Base-by-base conservation (phyloP, 2,888 invertebrate genomes). In the Callinectes sapidus region DNA sequence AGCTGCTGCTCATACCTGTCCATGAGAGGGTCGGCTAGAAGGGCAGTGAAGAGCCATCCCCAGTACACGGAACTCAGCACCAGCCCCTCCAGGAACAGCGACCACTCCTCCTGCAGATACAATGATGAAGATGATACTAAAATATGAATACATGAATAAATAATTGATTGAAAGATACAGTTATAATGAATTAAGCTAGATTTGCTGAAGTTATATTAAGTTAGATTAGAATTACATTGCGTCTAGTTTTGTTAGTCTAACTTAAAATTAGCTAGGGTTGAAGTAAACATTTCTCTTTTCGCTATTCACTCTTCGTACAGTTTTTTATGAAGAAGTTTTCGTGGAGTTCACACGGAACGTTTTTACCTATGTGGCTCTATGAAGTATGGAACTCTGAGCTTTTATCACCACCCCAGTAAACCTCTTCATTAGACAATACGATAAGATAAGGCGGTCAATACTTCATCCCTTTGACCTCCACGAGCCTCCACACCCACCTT, bases 21-120 rank as follows among this genome's bases (percentile, higher is more conserved):
- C 2, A 92, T 85, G n/a, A 92, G n/a, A 14, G 1, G 13, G 23
- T 92, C 35, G 42, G 92, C 87, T 5, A 90, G 18, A 0, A 90
- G 77, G 3, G 87, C 28, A 8, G 87, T 42, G 55, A 87, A 10
- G 16, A 92, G 48, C 87, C 92, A 87, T 2, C 48, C 66, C 92
- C 92, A 92, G 92, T 87, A 77, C 10, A 89, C 89, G 1, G 66
- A 13, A 16, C 92, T 92, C 18, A 89, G 3, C 28, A 89, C 42
- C 1, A n/a, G 66, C 2, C 92, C 89, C 89, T 92, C 89, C 0
- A 89, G 1, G 54, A 85, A 1, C 61, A 89, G n/a, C 0, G 89
- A 61, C 89, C 91, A 89, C 3, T 55, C 89, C 39, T 81, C 61
- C 91, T 91, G 55, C 18, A 55, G 2, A 71, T 28, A 28, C 28